Evolutionary conservation across 2,888 invertebrate species (phyloP), one percentile per base, ranked within the genome.

Genomic region (Leucoma salicis): DNA sequence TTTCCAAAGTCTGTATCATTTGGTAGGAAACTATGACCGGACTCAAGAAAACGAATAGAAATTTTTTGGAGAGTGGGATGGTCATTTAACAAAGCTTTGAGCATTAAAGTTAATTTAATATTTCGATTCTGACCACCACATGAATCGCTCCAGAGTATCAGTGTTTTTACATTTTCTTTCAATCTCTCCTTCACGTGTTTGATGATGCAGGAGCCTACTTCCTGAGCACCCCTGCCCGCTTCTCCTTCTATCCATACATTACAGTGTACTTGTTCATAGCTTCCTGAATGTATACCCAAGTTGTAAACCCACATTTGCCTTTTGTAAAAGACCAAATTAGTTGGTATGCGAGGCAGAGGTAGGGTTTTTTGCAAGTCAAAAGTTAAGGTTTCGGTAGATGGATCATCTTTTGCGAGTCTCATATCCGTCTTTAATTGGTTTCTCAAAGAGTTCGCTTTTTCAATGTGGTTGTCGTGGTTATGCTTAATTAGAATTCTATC

Each of bases 221-320:
- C 45, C 14, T 49, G 49, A 10, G 48, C 31, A 18, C 49, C 50
- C 41, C 50, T 46, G 6, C 45, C 47, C 16, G 53, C 50, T 46
- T 48, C 47, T 6, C 46, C 46, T 42, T 53, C 47, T 24, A 53
- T 45, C 45, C 45, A 47, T 44, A 49, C 31, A 31, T 51, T 49
- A 36, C 46, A 46, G 32, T 46, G 39, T 16, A 35, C 43, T 49
- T 44, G 14, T 32, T 46, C 42, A 33, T 50, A 31, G 25, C 37
- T 39, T 24, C 39, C 44, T 18, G 42, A 14, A 42, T 41, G 46
- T 50, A 46, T 40, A 6, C 25, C 16, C 29, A 29, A 12, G 12
- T 29, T 29, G 2, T 29, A 29, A 1, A 29, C 1, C 29, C 31
- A 31, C 2, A 31, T 5, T n/a, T 31, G 31, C 14, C 31, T 3